Evolutionary conservation across 2,797 vertebrate genomes (phyloP).

Genomic region (Alcedo atthis): DNA sequence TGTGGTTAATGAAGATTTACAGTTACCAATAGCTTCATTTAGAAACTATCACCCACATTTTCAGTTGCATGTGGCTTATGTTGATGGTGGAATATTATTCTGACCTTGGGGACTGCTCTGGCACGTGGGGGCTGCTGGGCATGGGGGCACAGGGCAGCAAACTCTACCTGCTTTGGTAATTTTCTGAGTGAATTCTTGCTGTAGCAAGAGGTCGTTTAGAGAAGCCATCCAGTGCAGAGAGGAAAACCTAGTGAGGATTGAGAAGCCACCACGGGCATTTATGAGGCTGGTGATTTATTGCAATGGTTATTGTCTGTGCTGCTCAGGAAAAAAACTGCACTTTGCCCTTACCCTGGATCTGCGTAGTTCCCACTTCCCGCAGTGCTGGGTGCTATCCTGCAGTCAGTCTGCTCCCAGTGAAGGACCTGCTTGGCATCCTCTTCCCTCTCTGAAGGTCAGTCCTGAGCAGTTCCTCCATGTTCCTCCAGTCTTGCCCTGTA

Average conservation of each 20-base stretch:
- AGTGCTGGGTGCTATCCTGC: rapidly evolving
- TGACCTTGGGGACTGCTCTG: neutral
- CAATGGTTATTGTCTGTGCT: neutral
- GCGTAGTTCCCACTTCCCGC: rapidly evolving
- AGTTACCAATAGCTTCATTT: neutral
- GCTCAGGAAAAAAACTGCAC: neutral
- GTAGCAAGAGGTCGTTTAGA: neutral
- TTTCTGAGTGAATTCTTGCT: neutral
- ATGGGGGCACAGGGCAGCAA: rapidly evolving
- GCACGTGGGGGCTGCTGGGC: neutral
- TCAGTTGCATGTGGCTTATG: rapidly evolving
- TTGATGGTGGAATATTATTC: neutral
- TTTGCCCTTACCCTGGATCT: neutral
- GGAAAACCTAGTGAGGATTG: rapidly evolving
- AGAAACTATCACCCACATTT: neutral
- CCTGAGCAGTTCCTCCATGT: neutral
- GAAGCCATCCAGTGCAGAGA: neutral
- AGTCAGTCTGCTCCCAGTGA: rapidly evolving
- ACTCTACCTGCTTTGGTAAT: neutral
- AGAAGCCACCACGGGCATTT: neutral
- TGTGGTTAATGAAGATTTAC: neutral
- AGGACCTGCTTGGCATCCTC: neutral
- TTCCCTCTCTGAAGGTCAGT: neutral
- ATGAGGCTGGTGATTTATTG: neutral
- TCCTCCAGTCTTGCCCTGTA: too few species aligned